Conservation (phyloP, 2,888 invertebrate genomes). For the Gasteruption jaculator region DNA sequence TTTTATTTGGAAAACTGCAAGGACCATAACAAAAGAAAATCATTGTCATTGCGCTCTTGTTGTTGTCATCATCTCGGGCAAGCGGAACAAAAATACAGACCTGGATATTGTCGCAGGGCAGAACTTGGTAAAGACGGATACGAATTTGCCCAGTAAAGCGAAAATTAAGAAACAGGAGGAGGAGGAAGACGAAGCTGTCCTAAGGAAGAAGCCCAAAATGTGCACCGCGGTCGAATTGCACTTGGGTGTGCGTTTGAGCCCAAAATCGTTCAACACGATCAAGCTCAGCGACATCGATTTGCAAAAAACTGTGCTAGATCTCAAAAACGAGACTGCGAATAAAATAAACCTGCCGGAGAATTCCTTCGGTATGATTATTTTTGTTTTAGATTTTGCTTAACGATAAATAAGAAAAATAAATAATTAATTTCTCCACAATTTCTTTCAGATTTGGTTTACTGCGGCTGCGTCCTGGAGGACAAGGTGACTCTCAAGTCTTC, state of each 20-base stretch:
- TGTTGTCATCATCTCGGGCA: too few relatives aligned
- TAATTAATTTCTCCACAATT: slow-evolving; percentile 1
- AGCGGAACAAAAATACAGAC: too few relatives aligned
- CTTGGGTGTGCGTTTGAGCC: slow-evolving; percentile 55
- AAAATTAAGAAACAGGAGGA: too few relatives aligned
- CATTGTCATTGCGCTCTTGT: too few relatives aligned
- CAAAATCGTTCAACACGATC: slow-evolving; percentile 55
- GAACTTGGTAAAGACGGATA: too few relatives aligned
- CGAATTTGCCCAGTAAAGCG: too few relatives aligned
- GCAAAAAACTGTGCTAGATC: slow-evolving; percentile 58
- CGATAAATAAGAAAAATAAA: slow-evolving; percentile 1
- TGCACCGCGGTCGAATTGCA: too few relatives aligned
- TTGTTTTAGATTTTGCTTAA: slow-evolving; percentile 6
- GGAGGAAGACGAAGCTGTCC: too few relatives aligned
- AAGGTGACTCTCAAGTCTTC: slow-evolving; percentile 60
- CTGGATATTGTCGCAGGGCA: too few relatives aligned
- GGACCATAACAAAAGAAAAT: too few relatives aligned
- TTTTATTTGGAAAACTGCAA: too few relatives aligned
- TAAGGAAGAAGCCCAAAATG: too few relatives aligned
- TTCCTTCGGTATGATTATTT: slow-evolving; percentile 54
- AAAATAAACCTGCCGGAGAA: slow-evolving; percentile 57
- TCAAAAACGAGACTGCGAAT: slow-evolving; percentile 59
- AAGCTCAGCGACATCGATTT: slow-evolving; percentile 61
- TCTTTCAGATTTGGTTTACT: slow-evolving; percentile 68
- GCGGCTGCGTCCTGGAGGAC: slow-evolving; percentile 67